Evolutionary conservation across 2,113 vertebrate genomes (phyloP), one percentile per base, ranked within the genome.

Genomic region (Leptocoma aspasia): DNA sequence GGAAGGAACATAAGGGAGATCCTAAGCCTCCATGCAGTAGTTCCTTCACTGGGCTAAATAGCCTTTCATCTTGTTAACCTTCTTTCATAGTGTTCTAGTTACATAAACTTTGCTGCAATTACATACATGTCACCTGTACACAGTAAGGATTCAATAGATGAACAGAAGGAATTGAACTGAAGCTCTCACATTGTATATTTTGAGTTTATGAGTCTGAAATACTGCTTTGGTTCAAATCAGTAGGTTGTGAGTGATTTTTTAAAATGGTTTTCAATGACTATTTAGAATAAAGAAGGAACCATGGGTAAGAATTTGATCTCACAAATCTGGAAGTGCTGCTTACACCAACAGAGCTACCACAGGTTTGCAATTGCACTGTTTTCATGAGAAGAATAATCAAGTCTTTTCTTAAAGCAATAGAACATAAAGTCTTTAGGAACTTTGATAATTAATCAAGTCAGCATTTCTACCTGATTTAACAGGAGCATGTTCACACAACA

Each of bases 61-160:
- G 77, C 49, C 95, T 61, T 87, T 91, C 86, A 96, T 96, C 95
- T 94, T 89, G 82, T 96, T 97, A 97, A 92, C 96, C 93, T 90
- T 86, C 84, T 95, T 97, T 93, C 86, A 94, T 76, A 91, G 88
- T 53, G 72, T 68, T 93, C 72, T 89, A 95, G 95, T 97, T 97
- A 97, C 33, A 78, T 97, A 97, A 97, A 97, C 86, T 86, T 92
- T 92, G 47, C 53, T 72, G 79, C 49, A 71, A n/a, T 71, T 86
- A 60, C 23, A 78, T 63, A 77, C 31, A 3, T 82, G 30, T 84
- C 33, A 86, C 60, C 52, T 65, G 45, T 52, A 59, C 35, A 56
- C 21, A 31, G 31, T 47, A 50, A 61, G 35, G 41, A 45, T 85
- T 69, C 49, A 49, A 20, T 0, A 70, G 47, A 18, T 44, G 42